A percentile compares a stretch with the other conserved stretches of the same genome.
phyloP scores from a whole-genome alignment of 1,140 invertebrate genomes.

The Brachionus paranguensis region DNA sequence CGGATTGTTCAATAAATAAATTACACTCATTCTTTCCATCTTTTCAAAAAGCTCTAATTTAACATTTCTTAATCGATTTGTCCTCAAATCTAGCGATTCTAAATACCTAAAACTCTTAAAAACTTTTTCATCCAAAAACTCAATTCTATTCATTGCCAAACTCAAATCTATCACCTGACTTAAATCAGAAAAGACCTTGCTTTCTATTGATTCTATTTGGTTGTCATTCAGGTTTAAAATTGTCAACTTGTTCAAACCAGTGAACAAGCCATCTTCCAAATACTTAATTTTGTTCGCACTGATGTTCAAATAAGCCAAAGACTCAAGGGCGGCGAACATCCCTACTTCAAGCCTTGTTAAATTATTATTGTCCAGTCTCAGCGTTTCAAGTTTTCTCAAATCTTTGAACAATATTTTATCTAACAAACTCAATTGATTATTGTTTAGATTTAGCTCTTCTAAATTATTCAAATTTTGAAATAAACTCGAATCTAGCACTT shows the following conservation, averaged over 20 bases:
- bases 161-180: not conserved
- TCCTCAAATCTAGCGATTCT: not conserved
- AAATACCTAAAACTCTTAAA: not conserved
- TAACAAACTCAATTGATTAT: not conserved
- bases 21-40: not conserved
- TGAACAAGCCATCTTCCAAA: not conserved
- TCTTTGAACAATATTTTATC: not conserved
- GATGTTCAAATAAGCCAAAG: not conserved
- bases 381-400: not conserved
- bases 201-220: not conserved
- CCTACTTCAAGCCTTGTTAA: not conserved
- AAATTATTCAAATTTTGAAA: not conserved
- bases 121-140: not conserved
- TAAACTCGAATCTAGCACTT: not conserved
- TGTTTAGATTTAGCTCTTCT: not conserved
- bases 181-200: not conserved
- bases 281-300: not conserved
- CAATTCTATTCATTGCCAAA: not conserved
- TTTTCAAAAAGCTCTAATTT: not conserved
- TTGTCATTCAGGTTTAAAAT: not conserved
- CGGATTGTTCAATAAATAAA: not conserved
- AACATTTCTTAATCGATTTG: not conserved
- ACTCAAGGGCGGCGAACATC: not conserved
- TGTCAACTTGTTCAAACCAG: not conserved
- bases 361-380: not conserved